These are phyloP conservation scores for Borostomias antarcticus DNA, from an alignment of 2,797 vertebrate genomes.

Conservation along the genomic window DNA sequence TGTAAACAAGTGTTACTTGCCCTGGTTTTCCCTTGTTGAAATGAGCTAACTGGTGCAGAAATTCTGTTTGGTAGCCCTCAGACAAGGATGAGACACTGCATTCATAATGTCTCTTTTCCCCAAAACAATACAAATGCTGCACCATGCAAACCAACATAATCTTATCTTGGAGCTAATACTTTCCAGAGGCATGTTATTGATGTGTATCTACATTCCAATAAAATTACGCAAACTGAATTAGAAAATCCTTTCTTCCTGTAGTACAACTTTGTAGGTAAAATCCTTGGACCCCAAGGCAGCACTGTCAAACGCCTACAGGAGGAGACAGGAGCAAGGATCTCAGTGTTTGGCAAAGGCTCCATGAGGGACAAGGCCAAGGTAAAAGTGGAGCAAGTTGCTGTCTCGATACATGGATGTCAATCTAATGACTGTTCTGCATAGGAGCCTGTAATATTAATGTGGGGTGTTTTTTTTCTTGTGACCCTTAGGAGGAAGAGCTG, in stretches of 20 bases:
- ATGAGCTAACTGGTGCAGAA: too few species aligned
- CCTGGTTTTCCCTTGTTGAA: too few species aligned
- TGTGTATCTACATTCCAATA: too few species aligned
- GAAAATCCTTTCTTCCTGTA: conserved; percentile 55
- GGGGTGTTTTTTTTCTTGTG: accelerated
- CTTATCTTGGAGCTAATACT: too few species aligned
- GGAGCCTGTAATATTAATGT: not conserved
- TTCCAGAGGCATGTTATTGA: too few species aligned
- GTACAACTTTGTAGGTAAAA: conserved; percentile 98
- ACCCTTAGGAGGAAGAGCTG: conserved; percentile 89
- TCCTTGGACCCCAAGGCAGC: conserved; percentile 97
- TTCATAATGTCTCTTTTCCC: too few species aligned
- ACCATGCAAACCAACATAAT: too few species aligned
- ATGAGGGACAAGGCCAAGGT: conserved; percentile 99
- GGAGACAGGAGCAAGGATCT: conserved; percentile 97
- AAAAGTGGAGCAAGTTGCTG: not conserved
- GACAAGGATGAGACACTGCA: too few species aligned
- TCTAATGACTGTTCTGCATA: not conserved
- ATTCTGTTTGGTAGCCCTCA: too few species aligned
- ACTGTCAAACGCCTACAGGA: conserved; percentile 98
- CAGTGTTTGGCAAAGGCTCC: conserved; percentile 94
- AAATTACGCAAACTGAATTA: too few species aligned
- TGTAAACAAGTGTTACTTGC: too few species aligned
- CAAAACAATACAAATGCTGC: too few species aligned
- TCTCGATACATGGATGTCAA: not conserved